Conservation (phyloP, 2,797 vertebrate species). For the Dendrocincla fuliginosa region DNA sequence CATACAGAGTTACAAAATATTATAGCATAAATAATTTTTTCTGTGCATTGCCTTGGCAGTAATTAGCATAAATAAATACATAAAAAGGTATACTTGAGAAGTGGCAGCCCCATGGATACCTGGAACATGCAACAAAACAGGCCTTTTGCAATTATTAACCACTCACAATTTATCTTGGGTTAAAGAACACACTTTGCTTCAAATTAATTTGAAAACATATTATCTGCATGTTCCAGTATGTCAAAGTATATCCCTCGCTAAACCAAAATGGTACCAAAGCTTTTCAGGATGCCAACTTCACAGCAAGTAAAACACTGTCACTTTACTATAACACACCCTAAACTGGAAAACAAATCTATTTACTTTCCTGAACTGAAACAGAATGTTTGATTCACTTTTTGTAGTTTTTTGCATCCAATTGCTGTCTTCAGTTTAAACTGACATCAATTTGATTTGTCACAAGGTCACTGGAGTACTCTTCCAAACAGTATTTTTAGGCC, state of each 20-base stretch:
- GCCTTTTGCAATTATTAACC: slow-evolving; percentile 21
- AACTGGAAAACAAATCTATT: background rate
- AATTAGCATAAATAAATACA: slow-evolving; percentile 15
- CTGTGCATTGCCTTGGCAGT: background rate
- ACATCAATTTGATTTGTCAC: background rate
- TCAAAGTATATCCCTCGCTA: background rate
- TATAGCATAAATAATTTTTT: background rate
- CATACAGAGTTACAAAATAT: background rate
- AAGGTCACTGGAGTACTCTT: background rate
- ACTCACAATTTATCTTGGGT: slow-evolving; percentile 35
- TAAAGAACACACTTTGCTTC: slow-evolving; percentile 44
- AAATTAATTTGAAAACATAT: slow-evolving; percentile 39
- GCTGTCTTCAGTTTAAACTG: background rate
- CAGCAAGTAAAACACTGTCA: background rate
- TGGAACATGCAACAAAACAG: slow-evolving; percentile 1
- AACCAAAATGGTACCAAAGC: background rate
- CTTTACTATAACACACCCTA: background rate
- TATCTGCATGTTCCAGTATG: slow-evolving; percentile 13
- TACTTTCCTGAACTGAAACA: background rate
- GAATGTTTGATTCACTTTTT: background rate
- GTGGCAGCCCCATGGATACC: background rate
- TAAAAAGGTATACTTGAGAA: slow-evolving; percentile 14
- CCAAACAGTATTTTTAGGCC: background rate
- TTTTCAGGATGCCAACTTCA: background rate
- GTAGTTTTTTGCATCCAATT: background rate